Conservation (phyloP, 1,140 invertebrate genomes). For the Radopholus similis region DNA sequence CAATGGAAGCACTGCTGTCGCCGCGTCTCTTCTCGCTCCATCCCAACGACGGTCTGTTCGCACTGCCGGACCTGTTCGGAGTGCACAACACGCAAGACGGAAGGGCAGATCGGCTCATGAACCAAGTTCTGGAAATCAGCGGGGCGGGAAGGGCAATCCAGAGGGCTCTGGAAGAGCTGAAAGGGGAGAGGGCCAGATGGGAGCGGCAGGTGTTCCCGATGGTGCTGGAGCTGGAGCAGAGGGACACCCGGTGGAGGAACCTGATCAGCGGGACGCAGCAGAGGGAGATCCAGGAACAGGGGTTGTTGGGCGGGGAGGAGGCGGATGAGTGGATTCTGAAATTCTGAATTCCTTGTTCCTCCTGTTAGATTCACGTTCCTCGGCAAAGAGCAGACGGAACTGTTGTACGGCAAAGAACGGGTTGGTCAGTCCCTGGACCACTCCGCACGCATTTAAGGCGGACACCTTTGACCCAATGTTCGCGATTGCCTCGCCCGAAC, state of each 20-base stretch:
- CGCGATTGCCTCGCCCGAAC: not conserved
- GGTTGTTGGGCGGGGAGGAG: not conserved
- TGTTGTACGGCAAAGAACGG: not conserved
- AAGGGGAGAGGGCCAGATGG: not conserved
- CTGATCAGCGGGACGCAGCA: constrained; percentile 6
- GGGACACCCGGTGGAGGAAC: not conserved
- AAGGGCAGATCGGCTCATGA: not conserved
- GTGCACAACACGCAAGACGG: not conserved
- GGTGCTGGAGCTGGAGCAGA: constrained; percentile 1
- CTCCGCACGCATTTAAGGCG: too few species aligned
- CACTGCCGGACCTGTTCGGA: constrained; percentile 16
- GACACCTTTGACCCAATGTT: too few species aligned
- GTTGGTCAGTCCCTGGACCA: too few species aligned
- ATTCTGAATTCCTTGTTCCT: too few species aligned
- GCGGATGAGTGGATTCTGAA: not conserved
- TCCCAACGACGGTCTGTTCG: constrained; percentile 15
- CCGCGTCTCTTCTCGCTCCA: constrained; percentile 17
- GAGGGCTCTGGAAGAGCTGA: not conserved
- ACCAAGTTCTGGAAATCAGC: constrained; percentile 13
- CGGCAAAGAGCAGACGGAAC: not conserved
- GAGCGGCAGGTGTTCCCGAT: constrained; percentile 10
- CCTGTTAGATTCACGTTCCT: not conserved
- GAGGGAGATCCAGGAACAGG: not conserved
- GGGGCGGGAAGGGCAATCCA: constrained; percentile 6
- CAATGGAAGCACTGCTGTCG: constrained; percentile 10